phyloP scores from a whole-genome alignment of 2,797 vertebrate species.

The Sebastes oblongus region DNA sequence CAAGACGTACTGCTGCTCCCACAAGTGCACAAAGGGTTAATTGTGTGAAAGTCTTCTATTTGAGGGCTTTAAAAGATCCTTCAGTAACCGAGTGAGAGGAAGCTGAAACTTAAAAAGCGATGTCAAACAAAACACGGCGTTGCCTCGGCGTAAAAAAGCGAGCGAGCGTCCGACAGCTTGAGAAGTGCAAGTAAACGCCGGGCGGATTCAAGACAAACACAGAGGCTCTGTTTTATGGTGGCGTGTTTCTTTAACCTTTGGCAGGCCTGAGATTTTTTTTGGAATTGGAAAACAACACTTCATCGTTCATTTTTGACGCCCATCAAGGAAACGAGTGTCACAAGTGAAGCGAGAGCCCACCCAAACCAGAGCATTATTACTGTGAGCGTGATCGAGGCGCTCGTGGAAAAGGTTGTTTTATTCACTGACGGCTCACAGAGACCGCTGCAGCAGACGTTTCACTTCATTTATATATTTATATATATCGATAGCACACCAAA shows the following conservation, averaged over 20 bases:
- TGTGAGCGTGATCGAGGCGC: conserved; percentile 38
- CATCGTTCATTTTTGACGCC: conserved; percentile 54
- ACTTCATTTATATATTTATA: too few relatives aligned
- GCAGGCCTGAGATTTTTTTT: conserved; percentile 40
- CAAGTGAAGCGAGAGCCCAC: conserved; percentile 55
- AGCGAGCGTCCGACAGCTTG: conserved; percentile 22
- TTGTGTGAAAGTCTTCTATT: not conserved
- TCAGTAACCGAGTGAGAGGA: not conserved
- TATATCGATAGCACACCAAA: not conserved
- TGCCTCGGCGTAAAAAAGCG: not conserved
- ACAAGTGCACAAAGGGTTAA: not conserved
- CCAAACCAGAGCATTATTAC: conserved; percentile 51
- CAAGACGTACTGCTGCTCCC: not conserved
- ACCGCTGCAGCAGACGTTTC: not conserved
- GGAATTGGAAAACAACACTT: conserved; percentile 61
- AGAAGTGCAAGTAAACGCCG: conserved; percentile 33
- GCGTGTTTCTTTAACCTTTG: conserved; percentile 72
- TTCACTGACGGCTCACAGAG: conserved; percentile 11
- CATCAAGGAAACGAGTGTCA: conserved; percentile 63
- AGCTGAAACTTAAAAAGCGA: conserved; percentile 4
- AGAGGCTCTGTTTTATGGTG: conserved; percentile 52
- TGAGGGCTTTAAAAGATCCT: not conserved
- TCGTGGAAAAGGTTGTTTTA: conserved; percentile 6
- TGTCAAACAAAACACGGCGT: conserved; percentile 41
- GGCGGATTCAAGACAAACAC: conserved; percentile 59